Evolutionary conservation across 2,797 vertebrate genomes (phyloP).

Genomic region (Cercopithecus neglectus): DNA sequence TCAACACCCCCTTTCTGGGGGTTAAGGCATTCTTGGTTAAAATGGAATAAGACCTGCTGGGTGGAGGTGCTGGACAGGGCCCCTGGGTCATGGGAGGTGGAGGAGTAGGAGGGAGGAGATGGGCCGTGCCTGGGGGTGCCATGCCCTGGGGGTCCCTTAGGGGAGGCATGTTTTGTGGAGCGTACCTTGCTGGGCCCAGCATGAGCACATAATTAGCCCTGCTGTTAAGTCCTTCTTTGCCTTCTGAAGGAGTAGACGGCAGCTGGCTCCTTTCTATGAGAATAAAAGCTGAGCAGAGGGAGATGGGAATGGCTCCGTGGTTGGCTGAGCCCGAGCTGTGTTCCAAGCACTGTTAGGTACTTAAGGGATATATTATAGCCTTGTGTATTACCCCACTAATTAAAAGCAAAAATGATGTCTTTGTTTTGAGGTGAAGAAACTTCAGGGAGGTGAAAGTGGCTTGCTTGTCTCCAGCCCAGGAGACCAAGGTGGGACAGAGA

Average conservation of each 20-base stretch:
- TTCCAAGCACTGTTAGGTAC: neutral
- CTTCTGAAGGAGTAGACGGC: neutral
- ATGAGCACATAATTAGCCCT: rapidly evolving
- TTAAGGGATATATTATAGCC: neutral
- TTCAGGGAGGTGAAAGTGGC: neutral
- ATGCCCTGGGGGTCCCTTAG: neutral
- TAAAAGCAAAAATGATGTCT: neutral
- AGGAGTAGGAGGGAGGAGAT: neutral
- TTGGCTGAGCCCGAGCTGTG: rapidly evolving
- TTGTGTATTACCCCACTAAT: neutral
- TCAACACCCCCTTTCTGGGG: neutral
- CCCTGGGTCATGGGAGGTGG: neutral
- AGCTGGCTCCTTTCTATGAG: neutral
- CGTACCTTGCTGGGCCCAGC: neutral
- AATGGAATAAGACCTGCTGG: neutral
- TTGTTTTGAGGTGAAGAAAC: neutral
- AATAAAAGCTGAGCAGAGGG: neutral
- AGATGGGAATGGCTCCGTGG: rapidly evolving
- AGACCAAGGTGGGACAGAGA: neutral
- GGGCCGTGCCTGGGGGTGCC: neutral
- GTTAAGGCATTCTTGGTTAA: neutral
- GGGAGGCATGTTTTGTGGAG: neutral
- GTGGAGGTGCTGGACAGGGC: neutral
- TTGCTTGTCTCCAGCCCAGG: neutral
- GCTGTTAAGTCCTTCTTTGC: neutral